A percentile compares a stretch with the other conserved stretches of the same genome.
Conservation (phyloP, 2,888 invertebrate genomes). For the Diaperis boleti region DNA sequence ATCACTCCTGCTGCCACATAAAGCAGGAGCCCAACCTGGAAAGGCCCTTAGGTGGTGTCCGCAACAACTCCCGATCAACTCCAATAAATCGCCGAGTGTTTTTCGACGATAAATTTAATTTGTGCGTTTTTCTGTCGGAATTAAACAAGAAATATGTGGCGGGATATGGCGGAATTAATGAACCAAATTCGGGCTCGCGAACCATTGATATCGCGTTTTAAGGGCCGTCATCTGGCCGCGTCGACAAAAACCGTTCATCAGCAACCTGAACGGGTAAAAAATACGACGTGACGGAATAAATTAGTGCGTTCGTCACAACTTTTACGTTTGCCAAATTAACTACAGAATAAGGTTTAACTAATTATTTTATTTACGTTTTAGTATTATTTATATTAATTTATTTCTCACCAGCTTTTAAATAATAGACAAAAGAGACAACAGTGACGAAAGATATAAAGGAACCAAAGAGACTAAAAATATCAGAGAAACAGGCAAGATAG, state of each 20-base stretch:
- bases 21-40: constrained; percentile 25
- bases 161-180: constrained; percentile 37
- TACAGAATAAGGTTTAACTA: too few species aligned
- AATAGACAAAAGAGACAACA: too few species aligned
- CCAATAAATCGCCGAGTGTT: constrained; percentile 26
- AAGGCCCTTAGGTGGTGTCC: constrained; percentile 22
- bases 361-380: too few species aligned
- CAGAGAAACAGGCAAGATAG: too few species aligned
- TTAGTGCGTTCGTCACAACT: constrained; percentile 26
- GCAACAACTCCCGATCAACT: constrained; percentile 32
- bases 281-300: constrained; percentile 15
- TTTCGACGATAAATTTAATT: constrained; percentile 34
- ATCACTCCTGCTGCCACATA: constrained; percentile 46
- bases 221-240: constrained; percentile 29
- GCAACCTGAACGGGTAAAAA: constrained; percentile 16
- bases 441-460: too few species aligned
- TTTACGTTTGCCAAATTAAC: too few species aligned
- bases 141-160: constrained; percentile 36
- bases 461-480: too few species aligned
- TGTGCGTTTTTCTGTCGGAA: constrained; percentile 32
- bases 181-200: constrained; percentile 29
- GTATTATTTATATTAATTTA: too few species aligned
- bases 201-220: constrained; percentile 34
- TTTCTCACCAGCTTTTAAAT: too few species aligned
- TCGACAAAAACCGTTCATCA: constrained; percentile 26